phyloP scores from a whole-genome alignment of 30 jellyfish, hydroid and myxozoan genomes.

The Aurelia coerulea region DNA sequence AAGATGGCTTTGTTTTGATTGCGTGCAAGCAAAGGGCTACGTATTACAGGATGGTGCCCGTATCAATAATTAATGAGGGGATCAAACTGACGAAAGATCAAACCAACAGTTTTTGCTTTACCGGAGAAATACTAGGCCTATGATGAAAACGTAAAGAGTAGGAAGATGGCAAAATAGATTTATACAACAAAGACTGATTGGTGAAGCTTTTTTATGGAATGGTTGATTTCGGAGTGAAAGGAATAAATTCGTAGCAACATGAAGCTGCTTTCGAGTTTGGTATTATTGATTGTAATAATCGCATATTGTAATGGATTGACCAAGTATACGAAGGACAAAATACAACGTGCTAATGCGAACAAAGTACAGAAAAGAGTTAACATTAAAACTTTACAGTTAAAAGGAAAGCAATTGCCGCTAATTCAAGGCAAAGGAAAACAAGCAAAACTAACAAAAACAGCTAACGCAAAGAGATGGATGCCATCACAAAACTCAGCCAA shows the following conservation, averaged over 20 bases:
- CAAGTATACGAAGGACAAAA: neutral
- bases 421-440: constrained; percentile 8
- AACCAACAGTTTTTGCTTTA: neutral
- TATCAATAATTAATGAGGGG: constrained; percentile 47
- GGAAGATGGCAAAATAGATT: too few species aligned
- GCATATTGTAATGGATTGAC: constrained; percentile 3
- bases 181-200: too few species aligned
- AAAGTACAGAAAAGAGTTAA: constrained; percentile 12
- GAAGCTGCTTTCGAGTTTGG: constrained; percentile 4
- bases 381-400: constrained; percentile 15
- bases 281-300: neutral
- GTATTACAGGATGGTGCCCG: constrained; percentile 41
- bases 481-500: constrained; percentile 19
- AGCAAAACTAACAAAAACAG: neutral
- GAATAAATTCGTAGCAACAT: neutral
- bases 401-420: constrained; percentile 36
- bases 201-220: too few species aligned
- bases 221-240: too few species aligned
- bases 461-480: constrained; percentile 59
- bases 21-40: constrained; percentile 15
- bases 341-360: neutral
- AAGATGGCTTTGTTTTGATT: neutral
- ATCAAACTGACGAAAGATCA: constrained; percentile 42
- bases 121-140: neutral
- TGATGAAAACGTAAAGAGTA: too few species aligned